phyloP scores from a whole-genome alignment of 2,888 invertebrate species.

The Callimorpha dominula region DNA sequence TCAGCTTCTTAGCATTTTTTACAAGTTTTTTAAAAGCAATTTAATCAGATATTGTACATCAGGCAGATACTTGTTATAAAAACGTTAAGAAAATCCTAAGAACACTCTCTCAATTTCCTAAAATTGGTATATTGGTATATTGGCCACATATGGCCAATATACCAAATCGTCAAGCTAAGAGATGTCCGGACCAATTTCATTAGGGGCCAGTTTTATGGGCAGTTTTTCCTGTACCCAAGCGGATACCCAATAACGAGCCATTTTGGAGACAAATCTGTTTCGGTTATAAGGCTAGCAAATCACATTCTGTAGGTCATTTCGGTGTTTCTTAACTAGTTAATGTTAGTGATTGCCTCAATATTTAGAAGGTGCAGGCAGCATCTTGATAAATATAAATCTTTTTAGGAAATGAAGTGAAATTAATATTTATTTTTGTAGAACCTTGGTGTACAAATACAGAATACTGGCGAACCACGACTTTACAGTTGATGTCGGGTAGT shows the following conservation, averaged over 20 bases:
- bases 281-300: slow-evolving; percentile 15
- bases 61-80: neutral
- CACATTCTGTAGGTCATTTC: slow-evolving; percentile 14
- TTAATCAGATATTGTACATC: neutral
- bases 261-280: slow-evolving; percentile 17
- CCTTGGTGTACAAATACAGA: too few relatives aligned
- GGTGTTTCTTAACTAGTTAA: neutral
- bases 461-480: too few relatives aligned
- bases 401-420: too few relatives aligned
- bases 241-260: slow-evolving; percentile 53
- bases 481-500: too few relatives aligned
- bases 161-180: slow-evolving; percentile 50
- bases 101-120: slow-evolving; percentile 1
- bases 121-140: too few relatives aligned
- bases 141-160: slow-evolving; percentile 12
- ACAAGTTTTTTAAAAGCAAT: neutral
- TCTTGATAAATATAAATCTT: neutral
- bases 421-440: too few relatives aligned
- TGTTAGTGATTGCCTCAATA: neutral
- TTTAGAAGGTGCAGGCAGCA: neutral
- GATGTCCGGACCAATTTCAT: slow-evolving; percentile 61
- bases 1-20: neutral
- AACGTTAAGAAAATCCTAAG: neutral
- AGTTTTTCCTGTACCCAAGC: slow-evolving; percentile 52
- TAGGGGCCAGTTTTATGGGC: slow-evolving; percentile 60